Conservation (phyloP, 2,888 invertebrate species). For the Drosophila robusta region DNA sequence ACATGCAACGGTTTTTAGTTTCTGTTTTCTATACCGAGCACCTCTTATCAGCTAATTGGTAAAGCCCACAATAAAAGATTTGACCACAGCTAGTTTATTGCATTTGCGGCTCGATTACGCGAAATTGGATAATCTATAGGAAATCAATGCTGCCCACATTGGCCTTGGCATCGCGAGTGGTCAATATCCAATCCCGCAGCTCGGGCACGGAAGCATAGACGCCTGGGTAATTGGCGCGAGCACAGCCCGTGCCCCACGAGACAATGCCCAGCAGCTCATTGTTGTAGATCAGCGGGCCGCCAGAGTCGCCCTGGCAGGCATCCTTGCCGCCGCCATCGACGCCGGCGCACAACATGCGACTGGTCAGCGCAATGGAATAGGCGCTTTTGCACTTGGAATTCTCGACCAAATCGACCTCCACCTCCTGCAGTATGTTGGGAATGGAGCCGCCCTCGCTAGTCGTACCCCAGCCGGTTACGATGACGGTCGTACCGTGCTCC, state of each 20-base stretch:
- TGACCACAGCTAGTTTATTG: conserved; percentile 5
- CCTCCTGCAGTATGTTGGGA: conserved; percentile 66
- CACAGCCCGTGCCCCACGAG: conserved; percentile 82
- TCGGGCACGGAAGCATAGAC: conserved; percentile 76
- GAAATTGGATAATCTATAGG: conserved; percentile 30
- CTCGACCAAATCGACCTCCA: conserved; percentile 68
- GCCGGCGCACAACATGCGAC: conserved; percentile 79
- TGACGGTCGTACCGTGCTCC: conserved; percentile 45
- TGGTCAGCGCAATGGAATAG: conserved; percentile 66
- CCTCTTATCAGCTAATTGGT: neutral
- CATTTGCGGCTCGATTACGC: neutral
- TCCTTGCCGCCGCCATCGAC: conserved; percentile 76
- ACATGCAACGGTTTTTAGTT: neutral
- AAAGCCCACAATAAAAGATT: conserved; percentile 5
- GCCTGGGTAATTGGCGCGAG: conserved; percentile 64
- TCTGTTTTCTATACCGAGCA: neutral
- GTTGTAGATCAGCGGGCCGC: conserved; percentile 75
- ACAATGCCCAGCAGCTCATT: conserved; percentile 77
- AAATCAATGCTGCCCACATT: conserved; percentile 59
- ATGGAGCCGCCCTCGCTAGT: conserved; percentile 42
- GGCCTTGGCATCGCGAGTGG: conserved; percentile 10
- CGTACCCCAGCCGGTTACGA: conserved; percentile 81
- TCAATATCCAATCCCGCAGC: conserved; percentile 62
- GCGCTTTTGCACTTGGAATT: conserved; percentile 59
- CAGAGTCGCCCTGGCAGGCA: conserved; percentile 83